Base-by-base conservation (phyloP, 2,888 invertebrate genomes). In the Dioctria rufipes region DNA sequence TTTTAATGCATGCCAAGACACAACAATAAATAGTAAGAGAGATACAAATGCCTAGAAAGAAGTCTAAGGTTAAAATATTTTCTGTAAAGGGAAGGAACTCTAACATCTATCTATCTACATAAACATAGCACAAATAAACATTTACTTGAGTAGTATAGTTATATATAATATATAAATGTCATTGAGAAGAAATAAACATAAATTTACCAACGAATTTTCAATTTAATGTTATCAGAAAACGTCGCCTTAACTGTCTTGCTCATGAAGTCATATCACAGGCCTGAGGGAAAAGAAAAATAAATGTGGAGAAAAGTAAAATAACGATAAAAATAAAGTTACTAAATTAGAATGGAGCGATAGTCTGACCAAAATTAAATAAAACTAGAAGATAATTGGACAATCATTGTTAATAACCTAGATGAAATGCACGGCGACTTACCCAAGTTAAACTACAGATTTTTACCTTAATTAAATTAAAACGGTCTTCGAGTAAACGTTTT, bases 151-250 rank as follows among this genome's bases (percentile, higher is more conserved):
- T 54, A 77, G 37, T 63, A 60, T 54, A 73, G n/a, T 65, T 39
- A 11, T 6, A 65, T 71, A 71, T 46, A 13, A 13, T 25, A 13
- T 46, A 46, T 67, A 67, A 66, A 39, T 37, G 5, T 40, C 42
- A 65, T 66, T 49, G 42, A 71, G 58, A 78, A 78, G 54, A 67
- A 58, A 58, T 13, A 25, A 58, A 61, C 58, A 65, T 43, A 67
- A 81, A 81, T 81, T 83, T 83, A 83, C 83, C 83, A 83, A 83
- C 75, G 80, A 81, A 83, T 81, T 83, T 83, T 83, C 78, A 83
- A 81, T 83, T 82, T 83, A 81, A 82, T 82, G 75, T 81, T 82
- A 80, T 83, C 83, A 80, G 82, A 82, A 82, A 83, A 83, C 81
- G 82, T 81, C 79, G 83, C 83, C 75, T 81, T 80, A 73, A 82